Conservation (phyloP, 2,888 invertebrate genomes). For the Perdita meconis region DNA sequence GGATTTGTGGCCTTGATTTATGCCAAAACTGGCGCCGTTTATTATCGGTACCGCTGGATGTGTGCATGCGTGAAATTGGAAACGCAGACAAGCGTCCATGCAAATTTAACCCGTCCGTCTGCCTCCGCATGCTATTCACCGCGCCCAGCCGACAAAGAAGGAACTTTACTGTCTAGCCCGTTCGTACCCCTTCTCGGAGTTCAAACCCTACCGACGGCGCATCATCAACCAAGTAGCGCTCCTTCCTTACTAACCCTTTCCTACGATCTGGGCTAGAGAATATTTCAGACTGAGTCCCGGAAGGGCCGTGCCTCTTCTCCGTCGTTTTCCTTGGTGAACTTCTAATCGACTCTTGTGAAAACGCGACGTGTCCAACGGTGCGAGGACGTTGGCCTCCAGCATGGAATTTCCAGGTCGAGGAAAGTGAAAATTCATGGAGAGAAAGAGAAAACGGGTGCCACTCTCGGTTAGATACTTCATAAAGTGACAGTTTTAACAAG, state of each 20-base stretch:
- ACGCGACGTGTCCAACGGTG: not conserved
- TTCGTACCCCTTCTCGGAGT: constrained; percentile 11
- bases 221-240: constrained; percentile 34
- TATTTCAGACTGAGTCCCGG: constrained; percentile 38
- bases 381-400: not conserved
- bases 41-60: constrained; percentile 75
- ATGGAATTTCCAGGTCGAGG: not conserved
- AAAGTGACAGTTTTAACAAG: not conserved
- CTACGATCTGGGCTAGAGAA: constrained; percentile 20
- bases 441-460: not conserved
- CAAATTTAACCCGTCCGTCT: constrained; percentile 80
- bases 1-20: constrained; percentile 79
- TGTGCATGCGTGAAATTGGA: constrained; percentile 83
- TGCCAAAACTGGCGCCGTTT: constrained; percentile 80
- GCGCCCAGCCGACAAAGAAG: constrained; percentile 72
- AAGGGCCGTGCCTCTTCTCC: constrained; percentile 15
- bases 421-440: not conserved
- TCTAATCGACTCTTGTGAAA: constrained; percentile 25
- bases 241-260: constrained; percentile 35
- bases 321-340: constrained; percentile 16
- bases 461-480: not conserved
- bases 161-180: constrained; percentile 72
- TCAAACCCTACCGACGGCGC: constrained; percentile 4
- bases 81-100: constrained; percentile 82
- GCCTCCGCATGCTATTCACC: constrained; percentile 72